Evolutionary conservation across 2,888 invertebrate genomes (phyloP).

Genomic region (Parnassius orleans): DNA sequence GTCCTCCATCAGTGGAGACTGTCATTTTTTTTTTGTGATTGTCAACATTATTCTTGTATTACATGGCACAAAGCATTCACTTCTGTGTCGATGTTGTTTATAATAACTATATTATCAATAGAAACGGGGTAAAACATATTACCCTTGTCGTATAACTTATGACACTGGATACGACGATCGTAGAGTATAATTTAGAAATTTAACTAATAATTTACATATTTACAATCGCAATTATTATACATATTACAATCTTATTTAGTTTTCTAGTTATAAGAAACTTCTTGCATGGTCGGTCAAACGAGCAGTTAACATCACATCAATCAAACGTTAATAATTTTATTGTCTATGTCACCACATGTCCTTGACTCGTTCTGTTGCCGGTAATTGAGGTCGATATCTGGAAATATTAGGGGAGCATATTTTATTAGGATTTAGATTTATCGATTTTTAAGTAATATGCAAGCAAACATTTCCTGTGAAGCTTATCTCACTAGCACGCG

Average conservation of each 20-base stretch:
- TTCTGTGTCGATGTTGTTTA: constrained; percentile 53
- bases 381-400: constrained; percentile 75
- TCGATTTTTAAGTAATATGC: too few species aligned
- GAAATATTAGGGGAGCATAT: constrained; percentile 27
- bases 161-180: constrained; percentile 59
- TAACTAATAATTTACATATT: constrained; percentile 62
- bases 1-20: neutral
- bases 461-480: too few species aligned
- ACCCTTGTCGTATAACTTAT: constrained; percentile 48
- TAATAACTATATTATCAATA: constrained; percentile 18
- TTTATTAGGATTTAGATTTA: too few species aligned
- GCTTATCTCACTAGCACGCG: too few species aligned
- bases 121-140: constrained; percentile 34
- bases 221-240: constrained; percentile 45
- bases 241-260: constrained; percentile 26
- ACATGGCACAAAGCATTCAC: constrained; percentile 75
- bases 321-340: constrained; percentile 19
- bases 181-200: constrained; percentile 43
- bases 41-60: constrained; percentile 30
- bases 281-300: neutral
- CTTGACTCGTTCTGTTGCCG: constrained; percentile 74
- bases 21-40: constrained; percentile 25
- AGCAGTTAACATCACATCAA: constrained; percentile 1
- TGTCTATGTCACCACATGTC: constrained; percentile 77
- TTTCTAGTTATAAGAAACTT: constrained; percentile 7